Evolutionary conservation across 2,113 vertebrate genomes (phyloP).

Genomic region (Dissostichus mawsoni): DNA sequence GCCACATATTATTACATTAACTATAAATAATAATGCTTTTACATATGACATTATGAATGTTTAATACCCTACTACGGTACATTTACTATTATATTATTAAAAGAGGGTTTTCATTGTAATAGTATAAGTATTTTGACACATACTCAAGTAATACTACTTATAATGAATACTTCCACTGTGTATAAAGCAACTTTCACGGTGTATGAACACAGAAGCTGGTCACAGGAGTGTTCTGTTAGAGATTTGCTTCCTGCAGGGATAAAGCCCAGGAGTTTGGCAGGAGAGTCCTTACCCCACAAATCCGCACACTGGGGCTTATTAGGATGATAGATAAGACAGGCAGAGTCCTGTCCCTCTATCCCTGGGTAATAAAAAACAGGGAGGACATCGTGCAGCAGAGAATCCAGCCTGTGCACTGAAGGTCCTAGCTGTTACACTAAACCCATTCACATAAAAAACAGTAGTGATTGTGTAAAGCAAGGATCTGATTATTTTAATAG

Average conservation of each 20-base stretch:
- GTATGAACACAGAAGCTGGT: not conserved
- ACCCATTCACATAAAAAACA: not conserved
- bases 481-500: slow-evolving; percentile 42
- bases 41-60: too few species aligned
- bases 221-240: slow-evolving; percentile 14
- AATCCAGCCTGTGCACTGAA: slow-evolving; percentile 11
- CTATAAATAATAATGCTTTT: too few species aligned
- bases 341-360: not conserved
- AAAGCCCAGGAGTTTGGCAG: slow-evolving; percentile 11
- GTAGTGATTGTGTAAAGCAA: slow-evolving; percentile 1
- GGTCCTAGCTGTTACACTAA: slow-evolving; percentile 4
- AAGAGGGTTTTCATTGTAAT: too few species aligned
- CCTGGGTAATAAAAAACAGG: slow-evolving; percentile 7
- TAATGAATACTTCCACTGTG: not conserved
- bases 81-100: too few species aligned
- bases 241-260: slow-evolving; percentile 26
- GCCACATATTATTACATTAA: too few species aligned
- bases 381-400: slow-evolving; percentile 4
- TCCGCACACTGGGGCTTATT: slow-evolving; percentile 22
- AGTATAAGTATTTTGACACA: too few species aligned
- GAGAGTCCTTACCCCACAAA: not conserved
- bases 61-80: too few species aligned
- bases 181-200: not conserved
- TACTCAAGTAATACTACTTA: not conserved
- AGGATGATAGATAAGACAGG: slow-evolving; percentile 15